Conservation (phyloP, 2,113 vertebrate genomes). For the Pipa parva region DNA sequence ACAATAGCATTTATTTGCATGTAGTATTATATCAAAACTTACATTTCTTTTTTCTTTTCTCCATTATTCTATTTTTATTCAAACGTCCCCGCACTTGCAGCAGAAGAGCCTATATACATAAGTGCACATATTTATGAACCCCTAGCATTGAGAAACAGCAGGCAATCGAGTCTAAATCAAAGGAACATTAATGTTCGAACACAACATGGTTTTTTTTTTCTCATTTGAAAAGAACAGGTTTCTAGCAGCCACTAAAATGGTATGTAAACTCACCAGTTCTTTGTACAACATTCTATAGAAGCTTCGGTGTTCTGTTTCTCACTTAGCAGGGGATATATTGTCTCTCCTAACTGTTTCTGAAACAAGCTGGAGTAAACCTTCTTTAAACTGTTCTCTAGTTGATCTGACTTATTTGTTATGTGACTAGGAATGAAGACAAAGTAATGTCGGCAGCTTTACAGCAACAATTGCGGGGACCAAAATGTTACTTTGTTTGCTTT, state of each 20-base stretch:
- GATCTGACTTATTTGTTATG: too few species aligned
- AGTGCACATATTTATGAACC: background rate
- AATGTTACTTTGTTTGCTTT: too few species aligned
- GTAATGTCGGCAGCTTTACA: too few species aligned
- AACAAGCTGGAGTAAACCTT: too few species aligned
- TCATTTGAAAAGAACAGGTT: background rate
- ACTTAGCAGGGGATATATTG: too few species aligned
- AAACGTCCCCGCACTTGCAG: background rate
- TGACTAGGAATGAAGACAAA: too few species aligned
- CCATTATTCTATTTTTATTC: conserved; percentile 2
- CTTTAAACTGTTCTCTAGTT: too few species aligned
- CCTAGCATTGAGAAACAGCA: background rate
- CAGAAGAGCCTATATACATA: too few species aligned
- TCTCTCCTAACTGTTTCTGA: too few species aligned
- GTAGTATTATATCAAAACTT: background rate
- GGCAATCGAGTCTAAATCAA: background rate
- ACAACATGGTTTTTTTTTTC: background rate
- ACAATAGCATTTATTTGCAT: background rate
- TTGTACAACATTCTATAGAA: background rate
- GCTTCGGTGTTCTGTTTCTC: too few species aligned
- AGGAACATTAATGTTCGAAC: background rate
- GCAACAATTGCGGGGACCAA: too few species aligned
- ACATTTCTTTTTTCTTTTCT: background rate
- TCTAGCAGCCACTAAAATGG: background rate
- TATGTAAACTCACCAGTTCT: background rate